Evolutionary conservation across 1,140 invertebrate species (phyloP), one percentile per base, ranked within the genome.

Genomic region (Geopemphigus sp.): DNA sequence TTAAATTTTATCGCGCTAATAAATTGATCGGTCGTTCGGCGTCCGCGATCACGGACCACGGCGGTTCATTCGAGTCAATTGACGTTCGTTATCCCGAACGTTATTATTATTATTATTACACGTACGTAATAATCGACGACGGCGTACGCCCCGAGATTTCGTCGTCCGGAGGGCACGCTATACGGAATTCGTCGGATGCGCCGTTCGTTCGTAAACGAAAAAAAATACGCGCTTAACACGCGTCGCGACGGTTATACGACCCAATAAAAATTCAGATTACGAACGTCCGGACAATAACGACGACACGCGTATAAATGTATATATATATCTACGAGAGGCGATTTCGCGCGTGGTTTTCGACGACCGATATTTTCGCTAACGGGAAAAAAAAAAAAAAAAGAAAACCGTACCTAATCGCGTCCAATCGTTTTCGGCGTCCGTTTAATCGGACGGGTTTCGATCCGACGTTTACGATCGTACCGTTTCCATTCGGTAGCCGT

Each of bases 121-220:
- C 32, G 32, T 8, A 8, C 32, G 45, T 70, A 66, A 66, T 45
- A 66, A 47, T 66, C 45, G 32, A 66, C 22, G 32, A n/a, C 63
- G n/a, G 59, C 24, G n/a, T 63, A 63, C 63, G 63, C 19, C 63
- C 32, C 3, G 64, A 66, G 64, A 66, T 66, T 66, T 66, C n/a
- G n/a, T 66, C n/a, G 45, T 66, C 22, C 19, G 63, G n/a, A n/a
- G 32, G 32, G 15, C 39, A 24, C 22, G 24, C n/a, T 1, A 4
- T 45, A 66, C 19, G 19, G 6, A 39, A n/a, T n/a, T n/a, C n/a
- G n/a, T n/a, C n/a, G n/a, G n/a, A n/a, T n/a, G n/a, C n/a, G n/a
- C n/a, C n/a, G n/a, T 39, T 39, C 47, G 63, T 47, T 47, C 32
- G 8, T 4, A 8, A 39, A 8, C 32, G 32, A 39, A 39, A 39